Conservation (phyloP, 2,888 invertebrate species). For the Rhamphomyia laevipes region DNA sequence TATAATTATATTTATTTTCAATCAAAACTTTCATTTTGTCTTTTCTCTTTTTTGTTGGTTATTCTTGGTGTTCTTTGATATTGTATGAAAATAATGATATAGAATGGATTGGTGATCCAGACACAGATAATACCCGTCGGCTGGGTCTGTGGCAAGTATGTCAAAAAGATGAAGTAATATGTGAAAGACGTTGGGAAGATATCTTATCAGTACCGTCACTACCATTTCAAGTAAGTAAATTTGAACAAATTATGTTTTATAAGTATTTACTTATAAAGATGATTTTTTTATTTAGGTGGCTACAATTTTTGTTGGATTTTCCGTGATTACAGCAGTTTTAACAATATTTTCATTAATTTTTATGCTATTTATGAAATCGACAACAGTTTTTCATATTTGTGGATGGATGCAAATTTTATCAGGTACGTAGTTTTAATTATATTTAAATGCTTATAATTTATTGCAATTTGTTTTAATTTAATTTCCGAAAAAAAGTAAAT, state of each 20-base stretch:
- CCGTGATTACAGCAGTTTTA: conserved; percentile 72
- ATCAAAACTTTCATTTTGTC: neutral
- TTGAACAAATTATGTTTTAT: neutral
- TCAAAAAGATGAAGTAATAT: conserved; percentile 61
- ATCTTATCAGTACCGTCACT: conserved; percentile 69
- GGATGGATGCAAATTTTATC: conserved; percentile 94
- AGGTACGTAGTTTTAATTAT: conserved; percentile 53
- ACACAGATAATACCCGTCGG: conserved; percentile 77
- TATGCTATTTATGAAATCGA: conserved; percentile 87
- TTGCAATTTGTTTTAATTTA: no score
- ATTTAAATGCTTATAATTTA: no score
- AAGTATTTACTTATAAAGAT: neutral
- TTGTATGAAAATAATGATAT: conserved; percentile 4
- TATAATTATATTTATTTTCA: neutral
- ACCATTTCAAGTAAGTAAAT: conserved; percentile 52
- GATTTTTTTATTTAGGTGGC: conserved; percentile 45
- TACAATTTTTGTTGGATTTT: conserved; percentile 77
- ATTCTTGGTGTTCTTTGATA: no score
- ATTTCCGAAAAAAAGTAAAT: no score
- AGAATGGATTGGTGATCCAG: conserved; percentile 78
- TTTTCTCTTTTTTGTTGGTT: neutral
- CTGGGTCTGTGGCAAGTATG: conserved; percentile 90
- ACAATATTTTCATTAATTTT: conserved; percentile 81
- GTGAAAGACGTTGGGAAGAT: conserved; percentile 73
- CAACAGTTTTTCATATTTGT: conserved; percentile 83